These are phyloP conservation scores for Brachionus manjavacas DNA, from an alignment of 1,140 invertebrate species.

Conservation along the genomic window DNA sequence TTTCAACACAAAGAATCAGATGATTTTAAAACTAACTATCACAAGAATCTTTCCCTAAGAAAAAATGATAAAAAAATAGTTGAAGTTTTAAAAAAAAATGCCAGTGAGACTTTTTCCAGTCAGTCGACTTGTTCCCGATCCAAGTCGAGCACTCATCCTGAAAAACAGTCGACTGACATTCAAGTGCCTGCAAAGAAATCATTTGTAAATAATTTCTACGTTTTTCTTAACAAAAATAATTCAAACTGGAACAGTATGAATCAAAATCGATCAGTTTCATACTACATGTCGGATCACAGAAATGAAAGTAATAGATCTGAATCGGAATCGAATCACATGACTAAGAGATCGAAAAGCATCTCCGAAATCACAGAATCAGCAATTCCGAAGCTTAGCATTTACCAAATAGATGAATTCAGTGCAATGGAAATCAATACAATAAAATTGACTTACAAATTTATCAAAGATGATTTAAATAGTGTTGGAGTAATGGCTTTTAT, in stretches of 20 bases:
- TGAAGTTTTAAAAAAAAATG: not conserved
- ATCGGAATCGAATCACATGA: not conserved
- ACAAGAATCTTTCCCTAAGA: not conserved
- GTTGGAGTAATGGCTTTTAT: slow-evolving; percentile 37
- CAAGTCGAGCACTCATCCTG: too few relatives aligned
- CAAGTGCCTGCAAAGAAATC: not conserved
- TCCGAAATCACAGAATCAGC: not conserved
- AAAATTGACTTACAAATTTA: slow-evolving; percentile 16
- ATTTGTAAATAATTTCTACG: slow-evolving; percentile 19
- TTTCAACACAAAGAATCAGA: not conserved
- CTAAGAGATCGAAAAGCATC: not conserved
- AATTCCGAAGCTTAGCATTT: not conserved
- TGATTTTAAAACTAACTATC: not conserved
- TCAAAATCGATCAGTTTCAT: not conserved
- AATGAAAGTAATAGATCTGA: not conserved
- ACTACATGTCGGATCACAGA: not conserved
- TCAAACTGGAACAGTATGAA: not conserved
- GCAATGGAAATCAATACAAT: not conserved
- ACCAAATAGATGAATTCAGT: not conserved
- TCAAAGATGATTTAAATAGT: slow-evolving; percentile 40
- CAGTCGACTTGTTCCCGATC: not conserved
- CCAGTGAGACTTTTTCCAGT: not conserved
- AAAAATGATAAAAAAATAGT: not conserved
- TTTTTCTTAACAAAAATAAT: not conserved
- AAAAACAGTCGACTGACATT: not conserved